Base-by-base conservation (phyloP, 2,888 invertebrate species). In the Drosophila merina region DNA sequence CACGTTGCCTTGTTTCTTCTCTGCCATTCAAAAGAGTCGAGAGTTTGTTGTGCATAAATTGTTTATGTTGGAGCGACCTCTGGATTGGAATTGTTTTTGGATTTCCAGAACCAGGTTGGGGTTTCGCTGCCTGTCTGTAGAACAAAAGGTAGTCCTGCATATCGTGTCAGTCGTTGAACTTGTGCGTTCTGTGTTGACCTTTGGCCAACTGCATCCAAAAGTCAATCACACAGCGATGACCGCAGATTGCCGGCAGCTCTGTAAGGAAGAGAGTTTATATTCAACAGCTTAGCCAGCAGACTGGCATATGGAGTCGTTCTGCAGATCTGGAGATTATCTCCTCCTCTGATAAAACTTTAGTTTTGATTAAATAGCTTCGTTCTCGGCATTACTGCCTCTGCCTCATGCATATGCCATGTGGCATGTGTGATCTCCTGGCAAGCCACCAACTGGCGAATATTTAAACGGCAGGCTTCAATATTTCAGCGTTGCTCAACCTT, bases 131-230 rank as follows among this genome's bases (percentile, higher is more conserved):
- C 25, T 26, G 4, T 38, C 51, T n/a, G 9, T 38, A 49, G 73
- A 72, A 72, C 67, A 74, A 66, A 67, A 69, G 75, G 70, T 66
- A 25, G 7, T 12, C 12, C 10, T 72, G 77, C 77, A 75, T 85
- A 86, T 84, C 73, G 77, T 84, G 87, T 68, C 83, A 86, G 82
- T 86, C 87, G 85, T 81, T 86, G 83, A 84, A 84, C 87, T 81
- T 77, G 71, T 58, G 66, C 69, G 25, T 20, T 20, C 14, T 55
- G 20, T 49, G n/a, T 50, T 67, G 74, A 42, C 47, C 52, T 42
- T 12, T 51, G 48, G 38, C 48, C n/a, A 12, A 28, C 48, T 52
- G 56, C 52, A 50, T 55, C 54, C 30, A 66, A 47, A 56, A 54
- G 54, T 57, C 64, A 48, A 58, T 59, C 52, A 36, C 20, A 12